Percentiles rank a stretch among this genome's conserved stretches.
Evolutionary conservation across 1,140 invertebrate genomes (phyloP).

Genomic region (Diprion similis): DNA sequence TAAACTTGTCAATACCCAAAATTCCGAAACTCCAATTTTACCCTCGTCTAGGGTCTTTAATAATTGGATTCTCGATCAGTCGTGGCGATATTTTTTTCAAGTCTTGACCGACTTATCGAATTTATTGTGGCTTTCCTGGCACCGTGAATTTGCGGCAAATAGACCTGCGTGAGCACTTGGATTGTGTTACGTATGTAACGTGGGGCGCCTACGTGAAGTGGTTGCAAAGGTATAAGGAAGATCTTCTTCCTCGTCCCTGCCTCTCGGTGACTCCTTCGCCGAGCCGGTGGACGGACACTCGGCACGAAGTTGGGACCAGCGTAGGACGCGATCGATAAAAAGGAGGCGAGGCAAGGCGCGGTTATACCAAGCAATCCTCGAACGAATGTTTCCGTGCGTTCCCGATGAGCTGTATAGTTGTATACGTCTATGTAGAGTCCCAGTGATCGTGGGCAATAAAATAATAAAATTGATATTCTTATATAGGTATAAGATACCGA

Average conservation of each 20-base stretch:
- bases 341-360: constrained; percentile 3
- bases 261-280: not conserved
- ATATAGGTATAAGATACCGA: not conserved
- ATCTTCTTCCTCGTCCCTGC: too few species aligned
- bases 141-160: too few species aligned
- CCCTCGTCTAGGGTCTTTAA: too few species aligned
- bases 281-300: not conserved
- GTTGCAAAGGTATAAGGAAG: too few species aligned
- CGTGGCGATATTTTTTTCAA: too few species aligned
- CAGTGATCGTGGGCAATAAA: not conserved
- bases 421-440: not conserved
- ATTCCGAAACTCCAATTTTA: too few species aligned
- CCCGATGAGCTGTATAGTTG: not conserved
- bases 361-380: not conserved
- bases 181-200: too few species aligned
- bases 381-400: constrained; percentile 2
- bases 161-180: too few species aligned
- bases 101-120: not conserved
- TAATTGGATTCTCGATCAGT: too few species aligned
- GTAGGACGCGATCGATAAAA: constrained; percentile 2
- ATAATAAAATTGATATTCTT: not conserved
- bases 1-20: too few species aligned
- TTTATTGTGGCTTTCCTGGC: not conserved
- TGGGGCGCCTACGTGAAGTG: too few species aligned
- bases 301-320: not conserved